A percentile compares a stretch with the other conserved stretches of the same genome.
Conservation (phyloP, 2,888 invertebrate genomes). For the Clostera curtula region DNA sequence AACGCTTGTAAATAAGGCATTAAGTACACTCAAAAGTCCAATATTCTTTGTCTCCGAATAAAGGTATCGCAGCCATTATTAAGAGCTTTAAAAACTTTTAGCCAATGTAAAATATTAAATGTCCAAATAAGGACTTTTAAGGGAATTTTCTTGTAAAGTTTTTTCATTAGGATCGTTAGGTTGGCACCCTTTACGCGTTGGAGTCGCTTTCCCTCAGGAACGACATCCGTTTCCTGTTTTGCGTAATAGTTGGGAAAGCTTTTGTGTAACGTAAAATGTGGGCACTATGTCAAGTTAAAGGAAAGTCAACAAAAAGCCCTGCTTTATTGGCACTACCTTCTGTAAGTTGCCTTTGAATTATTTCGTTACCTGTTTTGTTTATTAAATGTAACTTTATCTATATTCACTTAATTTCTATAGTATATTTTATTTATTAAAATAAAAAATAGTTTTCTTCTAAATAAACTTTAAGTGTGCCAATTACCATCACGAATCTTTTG, state of each 20-base stretch:
- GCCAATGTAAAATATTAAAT: slow-evolving; percentile 20
- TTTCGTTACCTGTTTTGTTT: too few relatives aligned
- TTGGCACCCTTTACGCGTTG: slow-evolving; percentile 14
- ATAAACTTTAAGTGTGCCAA: too few relatives aligned
- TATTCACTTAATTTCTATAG: too few relatives aligned
- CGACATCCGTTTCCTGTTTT: slow-evolving; percentile 33
- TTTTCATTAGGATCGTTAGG: slow-evolving; percentile 19
- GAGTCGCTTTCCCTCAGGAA: slow-evolving; percentile 19
- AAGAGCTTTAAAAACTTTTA: slow-evolving; percentile 10
- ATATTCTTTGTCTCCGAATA: slow-evolving; percentile 2
- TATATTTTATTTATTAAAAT: too few relatives aligned
- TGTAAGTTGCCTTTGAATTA: too few relatives aligned
- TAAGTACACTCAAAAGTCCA: background rate
- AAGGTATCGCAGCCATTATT: slow-evolving; percentile 11
- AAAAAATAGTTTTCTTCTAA: too few relatives aligned
- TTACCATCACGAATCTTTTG: too few relatives aligned
- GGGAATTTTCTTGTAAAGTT: slow-evolving; percentile 18
- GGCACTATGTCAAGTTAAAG: slow-evolving; percentile 13
- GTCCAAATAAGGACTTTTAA: slow-evolving; percentile 13
- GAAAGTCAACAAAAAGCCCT: slow-evolving; percentile 5
- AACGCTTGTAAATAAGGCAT: too few relatives aligned
- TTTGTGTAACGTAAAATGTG: slow-evolving; percentile 15
- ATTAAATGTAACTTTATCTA: too few relatives aligned
- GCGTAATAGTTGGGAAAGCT: slow-evolving; percentile 38
- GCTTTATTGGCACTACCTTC: too few relatives aligned